These are phyloP conservation scores for Brenthis ino DNA, from an alignment of 2,888 invertebrate genomes.

Conservation along the genomic window DNA sequence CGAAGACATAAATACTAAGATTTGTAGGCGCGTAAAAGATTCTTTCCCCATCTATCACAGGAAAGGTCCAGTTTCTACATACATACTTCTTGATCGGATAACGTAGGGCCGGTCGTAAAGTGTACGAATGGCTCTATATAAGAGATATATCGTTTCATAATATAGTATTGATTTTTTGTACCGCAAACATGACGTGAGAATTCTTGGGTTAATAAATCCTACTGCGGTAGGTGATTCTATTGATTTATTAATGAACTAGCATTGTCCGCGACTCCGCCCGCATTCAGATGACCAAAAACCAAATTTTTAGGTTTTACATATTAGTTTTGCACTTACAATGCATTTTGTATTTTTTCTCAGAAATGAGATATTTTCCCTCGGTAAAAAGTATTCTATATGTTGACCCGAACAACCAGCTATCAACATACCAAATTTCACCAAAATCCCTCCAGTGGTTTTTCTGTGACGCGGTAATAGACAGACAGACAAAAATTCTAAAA, in stretches of 20 bases:
- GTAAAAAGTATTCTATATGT: too few relatives aligned
- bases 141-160: conserved; percentile 49
- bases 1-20: conserved; percentile 21
- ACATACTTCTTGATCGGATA: conserved; percentile 38
- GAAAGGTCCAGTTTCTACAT: conserved; percentile 32
- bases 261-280: too few relatives aligned
- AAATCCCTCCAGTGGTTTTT: too few relatives aligned
- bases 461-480: too few relatives aligned
- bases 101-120: conserved; percentile 51
- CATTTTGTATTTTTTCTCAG: too few relatives aligned
- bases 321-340: too few relatives aligned
- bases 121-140: conserved; percentile 57
- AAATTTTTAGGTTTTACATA: too few relatives aligned
- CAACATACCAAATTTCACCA: too few relatives aligned
- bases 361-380: too few relatives aligned
- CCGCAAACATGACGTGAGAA: neutral
- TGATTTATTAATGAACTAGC: neutral
- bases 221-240: neutral
- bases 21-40: conserved; percentile 24
- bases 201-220: neutral
- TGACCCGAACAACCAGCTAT: too few relatives aligned
- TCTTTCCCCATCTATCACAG: conserved; percentile 25
- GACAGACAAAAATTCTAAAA: too few relatives aligned
- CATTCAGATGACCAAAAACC: too few relatives aligned
- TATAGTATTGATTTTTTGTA: conserved; percentile 20